These are phyloP conservation scores for Yponomeuta cagnagella DNA, from an alignment of 2,888 invertebrate genomes.

Conservation along the genomic window DNA sequence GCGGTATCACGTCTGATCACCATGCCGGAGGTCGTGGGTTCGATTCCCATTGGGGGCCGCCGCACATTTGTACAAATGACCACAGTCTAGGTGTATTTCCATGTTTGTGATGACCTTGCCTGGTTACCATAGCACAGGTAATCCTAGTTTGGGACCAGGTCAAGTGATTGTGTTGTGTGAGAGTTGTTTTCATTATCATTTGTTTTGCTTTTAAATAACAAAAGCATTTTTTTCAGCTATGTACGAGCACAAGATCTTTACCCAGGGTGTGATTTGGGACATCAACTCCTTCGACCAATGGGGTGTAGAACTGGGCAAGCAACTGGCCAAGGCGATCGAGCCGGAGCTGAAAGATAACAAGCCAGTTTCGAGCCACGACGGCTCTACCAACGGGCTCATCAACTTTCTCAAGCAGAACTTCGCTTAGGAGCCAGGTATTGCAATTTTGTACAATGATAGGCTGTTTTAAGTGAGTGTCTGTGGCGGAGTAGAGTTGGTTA, in stretches of 20 bases:
- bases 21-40: too few relatives aligned
- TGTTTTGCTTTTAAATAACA: constrained; percentile 17
- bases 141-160: too few relatives aligned
- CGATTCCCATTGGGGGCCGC: too few relatives aligned
- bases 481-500: not conserved
- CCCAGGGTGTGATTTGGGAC: constrained; percentile 99
- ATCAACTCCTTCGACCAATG: constrained; percentile 99
- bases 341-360: constrained; percentile 86
- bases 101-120: too few relatives aligned
- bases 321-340: constrained; percentile 98
- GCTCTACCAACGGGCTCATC: constrained; percentile 97
- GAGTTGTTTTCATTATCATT: too few relatives aligned
- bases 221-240: constrained; percentile 77
- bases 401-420: constrained; percentile 89
- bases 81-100: too few relatives aligned
- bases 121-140: too few relatives aligned
- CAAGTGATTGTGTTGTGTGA: too few relatives aligned
- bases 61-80: too few relatives aligned
- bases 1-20: too few relatives aligned
- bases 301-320: constrained; percentile 99
- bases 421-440: not conserved
- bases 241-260: constrained; percentile 99
- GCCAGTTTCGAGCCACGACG: constrained; percentile 88
- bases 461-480: not conserved
- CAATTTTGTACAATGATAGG: constrained; percentile 1